Conservation (phyloP, 2,113 vertebrate species). For the Trogon surrucura region DNA sequence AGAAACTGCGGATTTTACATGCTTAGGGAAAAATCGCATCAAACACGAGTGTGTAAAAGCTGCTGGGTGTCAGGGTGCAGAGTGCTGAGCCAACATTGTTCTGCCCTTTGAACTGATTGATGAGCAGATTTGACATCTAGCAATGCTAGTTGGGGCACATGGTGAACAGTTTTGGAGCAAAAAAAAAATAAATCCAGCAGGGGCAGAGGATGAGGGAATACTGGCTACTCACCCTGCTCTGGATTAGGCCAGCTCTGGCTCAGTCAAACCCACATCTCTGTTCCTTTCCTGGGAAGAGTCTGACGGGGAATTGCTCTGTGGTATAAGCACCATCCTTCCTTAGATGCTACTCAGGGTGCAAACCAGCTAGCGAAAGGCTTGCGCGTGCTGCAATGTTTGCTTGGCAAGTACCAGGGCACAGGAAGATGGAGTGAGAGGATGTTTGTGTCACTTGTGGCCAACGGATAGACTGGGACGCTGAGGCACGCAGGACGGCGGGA, state of each 20-base stretch:
- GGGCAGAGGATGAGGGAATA: neutral
- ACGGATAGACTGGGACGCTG: neutral
- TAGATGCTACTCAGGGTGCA: neutral
- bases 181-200: neutral
- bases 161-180: neutral
- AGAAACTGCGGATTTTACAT: neutral
- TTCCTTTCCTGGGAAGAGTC: neutral
- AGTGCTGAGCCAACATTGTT: neutral
- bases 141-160: neutral
- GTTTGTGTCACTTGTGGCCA: neutral
- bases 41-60: neutral
- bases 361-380: neutral
- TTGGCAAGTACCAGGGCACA: accelerated
- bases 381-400: accelerated
- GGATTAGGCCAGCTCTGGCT: neutral
- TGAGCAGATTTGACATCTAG: neutral
- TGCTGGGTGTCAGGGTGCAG: neutral
- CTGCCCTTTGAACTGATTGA: neutral
- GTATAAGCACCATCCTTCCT: neutral
- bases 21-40: neutral
- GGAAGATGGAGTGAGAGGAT: neutral
- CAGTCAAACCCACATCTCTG: neutral
- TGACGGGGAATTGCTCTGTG: neutral
- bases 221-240: neutral
- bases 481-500: neutral